Evolutionary conservation across 2,888 invertebrate genomes (phyloP), one percentile per base, ranked within the genome.

Genomic region (Cryptus viduatorius): DNA sequence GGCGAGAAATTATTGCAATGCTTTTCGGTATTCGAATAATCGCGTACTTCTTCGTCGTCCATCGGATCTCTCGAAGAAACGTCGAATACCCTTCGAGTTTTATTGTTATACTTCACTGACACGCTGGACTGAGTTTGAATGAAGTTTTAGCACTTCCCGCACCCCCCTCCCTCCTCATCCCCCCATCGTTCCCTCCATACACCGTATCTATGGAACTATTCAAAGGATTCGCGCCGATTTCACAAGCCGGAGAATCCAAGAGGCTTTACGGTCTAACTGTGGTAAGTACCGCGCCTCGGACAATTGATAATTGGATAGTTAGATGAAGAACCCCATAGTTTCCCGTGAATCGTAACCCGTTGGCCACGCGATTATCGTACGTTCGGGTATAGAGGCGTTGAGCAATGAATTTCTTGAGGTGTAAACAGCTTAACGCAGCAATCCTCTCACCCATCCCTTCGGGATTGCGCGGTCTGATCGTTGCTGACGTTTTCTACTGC

Each of bases 281-380:
- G 79, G 79, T 79, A 67, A 67, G 59, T 44, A 53, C 72, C 68
- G 71, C 31, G 42, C 65, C 56, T 50, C 61, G 79, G 71, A 79
- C 75, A 83, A 79, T 83, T 83, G 79, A 76, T 83, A 83, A 83
- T 79, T 83, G 79, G 56, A 76, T 72, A 76, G 76, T 68, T 48
- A 64, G 19, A 42, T 46, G 61, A 65, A 64, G 42, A 64, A 56
- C 71, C 42, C 37, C 42, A 59, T 44, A 14, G 61, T 53, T 75
- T 46, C 61, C 69, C 24, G 16, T 46, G 24, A 68, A 53, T 16
- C 76, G 71, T 76, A 68, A 73, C 76, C 48, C 53, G 64, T 76
- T 42, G 50, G 56, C 75, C 64, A 14, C 44, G 44, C 24, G 71
- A 76, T 75, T 44, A 76, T 76, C 77, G 71, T 77, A 14, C 50